These are phyloP conservation scores for Drosophila gunungcola DNA, from an alignment of 1,140 invertebrate genomes.

Conservation along the genomic window DNA sequence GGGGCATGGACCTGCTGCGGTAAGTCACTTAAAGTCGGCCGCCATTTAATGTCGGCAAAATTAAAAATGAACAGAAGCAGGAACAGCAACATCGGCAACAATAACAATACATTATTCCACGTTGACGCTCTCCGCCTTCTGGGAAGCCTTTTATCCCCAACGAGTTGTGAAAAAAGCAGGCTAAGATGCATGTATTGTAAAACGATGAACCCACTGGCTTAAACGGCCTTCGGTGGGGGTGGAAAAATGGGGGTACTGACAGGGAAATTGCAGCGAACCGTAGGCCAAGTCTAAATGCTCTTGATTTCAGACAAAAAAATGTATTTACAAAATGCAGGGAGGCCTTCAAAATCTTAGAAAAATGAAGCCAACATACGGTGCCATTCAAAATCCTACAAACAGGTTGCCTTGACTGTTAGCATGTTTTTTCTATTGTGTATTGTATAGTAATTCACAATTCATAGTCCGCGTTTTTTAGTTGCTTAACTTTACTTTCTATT, in stretches of 20 bases:
- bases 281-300: constrained; percentile 11
- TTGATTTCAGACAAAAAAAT: constrained; percentile 4
- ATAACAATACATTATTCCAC: constrained; percentile 41
- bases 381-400: no score
- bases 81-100: constrained; percentile 1
- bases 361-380: no score
- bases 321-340: neutral
- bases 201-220: constrained; percentile 43
- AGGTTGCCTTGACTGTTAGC: no score
- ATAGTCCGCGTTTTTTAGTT: no score
- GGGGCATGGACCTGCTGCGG: constrained; percentile 79
- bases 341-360: neutral
- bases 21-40: constrained; percentile 39
- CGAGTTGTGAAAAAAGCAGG: constrained; percentile 1
- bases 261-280: neutral
- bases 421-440: no score
- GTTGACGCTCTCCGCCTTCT: constrained; percentile 27
- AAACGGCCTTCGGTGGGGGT: constrained; percentile 12
- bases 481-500: no score
- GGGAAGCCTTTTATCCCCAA: constrained; percentile 39
- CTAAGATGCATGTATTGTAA: constrained; percentile 38
- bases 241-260: neutral
- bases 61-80: constrained; percentile 30
- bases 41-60: constrained; percentile 13
- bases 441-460: no score